Evolutionary conservation across 1,140 invertebrate genomes (phyloP).

Genomic region (Drosophila micromelanica): DNA sequence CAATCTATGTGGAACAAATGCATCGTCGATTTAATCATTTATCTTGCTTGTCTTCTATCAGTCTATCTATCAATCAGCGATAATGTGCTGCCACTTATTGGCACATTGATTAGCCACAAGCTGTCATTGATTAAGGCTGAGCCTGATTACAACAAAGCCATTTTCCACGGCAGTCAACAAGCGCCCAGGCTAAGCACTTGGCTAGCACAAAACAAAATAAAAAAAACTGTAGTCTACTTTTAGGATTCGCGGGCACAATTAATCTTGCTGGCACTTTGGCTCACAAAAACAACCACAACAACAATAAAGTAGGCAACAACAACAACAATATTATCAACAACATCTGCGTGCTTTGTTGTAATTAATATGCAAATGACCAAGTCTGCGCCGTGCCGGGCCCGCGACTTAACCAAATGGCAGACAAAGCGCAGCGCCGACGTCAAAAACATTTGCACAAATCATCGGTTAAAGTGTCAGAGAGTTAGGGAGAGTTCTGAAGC

Average conservation of each 20-base stretch:
- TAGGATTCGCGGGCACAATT: slow-evolving; percentile 48
- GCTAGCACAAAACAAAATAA: background rate
- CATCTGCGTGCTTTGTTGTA: slow-evolving; percentile 58
- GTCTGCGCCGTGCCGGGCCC: slow-evolving; percentile 6
- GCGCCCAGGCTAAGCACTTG: slow-evolving; percentile 9
- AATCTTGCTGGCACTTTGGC: slow-evolving; percentile 54
- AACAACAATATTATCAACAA: slow-evolving; percentile 6
- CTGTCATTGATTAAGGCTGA: slow-evolving; percentile 33
- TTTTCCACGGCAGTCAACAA: slow-evolving; percentile 15
- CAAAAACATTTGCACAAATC: slow-evolving; percentile 73
- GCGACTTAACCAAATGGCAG: slow-evolving; percentile 1
- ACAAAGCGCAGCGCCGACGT: slow-evolving; percentile 57
- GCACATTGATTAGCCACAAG: slow-evolving; percentile 48
- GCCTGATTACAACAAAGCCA: slow-evolving; percentile 31
- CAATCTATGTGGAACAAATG: background rate
- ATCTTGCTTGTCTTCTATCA: slow-evolving; percentile 24
- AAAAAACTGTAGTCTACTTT: slow-evolving; percentile 51
- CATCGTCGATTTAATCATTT: slow-evolving; percentile 17
- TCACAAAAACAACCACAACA: slow-evolving; percentile 20
- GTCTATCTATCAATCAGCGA: slow-evolving; percentile 38
- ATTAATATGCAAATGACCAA: slow-evolving; percentile 74
- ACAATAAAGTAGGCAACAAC: slow-evolving; percentile 5
- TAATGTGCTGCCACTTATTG: slow-evolving; percentile 47
- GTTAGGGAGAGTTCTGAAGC: slow-evolving; percentile 1
- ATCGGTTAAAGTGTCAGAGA: slow-evolving; percentile 57